Evolutionary conservation across 2,113 vertebrate species (phyloP).

Genomic region (Etia nguti): DNA sequence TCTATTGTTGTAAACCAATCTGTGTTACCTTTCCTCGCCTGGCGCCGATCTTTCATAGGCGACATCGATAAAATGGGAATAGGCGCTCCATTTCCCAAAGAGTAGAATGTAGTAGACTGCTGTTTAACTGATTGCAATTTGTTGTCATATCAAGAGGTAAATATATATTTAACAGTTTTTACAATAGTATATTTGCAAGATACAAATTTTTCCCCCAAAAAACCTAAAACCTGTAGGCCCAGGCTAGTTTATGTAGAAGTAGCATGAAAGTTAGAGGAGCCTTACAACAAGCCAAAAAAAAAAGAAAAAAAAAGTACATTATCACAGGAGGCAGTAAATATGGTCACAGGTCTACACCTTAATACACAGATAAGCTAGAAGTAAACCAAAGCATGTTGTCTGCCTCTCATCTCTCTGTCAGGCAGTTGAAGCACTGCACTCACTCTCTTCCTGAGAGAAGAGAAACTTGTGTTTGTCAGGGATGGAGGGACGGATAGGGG

Average conservation of each 20-base stretch:
- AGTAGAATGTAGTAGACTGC: not conserved
- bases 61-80: not conserved
- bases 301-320: not conserved
- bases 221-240: not conserved
- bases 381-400: not conserved
- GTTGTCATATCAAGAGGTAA: not conserved
- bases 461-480: conserved; percentile 82
- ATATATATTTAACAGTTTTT: not conserved
- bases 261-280: not conserved
- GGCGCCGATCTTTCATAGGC: not conserved
- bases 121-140: not conserved
- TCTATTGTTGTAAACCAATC: not conserved
- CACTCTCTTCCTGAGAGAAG: conserved; percentile 88
- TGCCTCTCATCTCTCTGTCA: not conserved
- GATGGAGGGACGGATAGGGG: conserved; percentile 67
- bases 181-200: not conserved
- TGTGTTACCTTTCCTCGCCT: not conserved
- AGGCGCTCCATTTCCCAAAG: not conserved
- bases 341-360: not conserved
- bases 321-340: not conserved
- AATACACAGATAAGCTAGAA: not conserved
- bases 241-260: not conserved
- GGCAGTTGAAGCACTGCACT: conserved; percentile 65
- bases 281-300: not conserved
- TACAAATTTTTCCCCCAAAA: not conserved